Conservation (phyloP, 2,113 vertebrate genomes). For the Engraulis encrasicolus region DNA sequence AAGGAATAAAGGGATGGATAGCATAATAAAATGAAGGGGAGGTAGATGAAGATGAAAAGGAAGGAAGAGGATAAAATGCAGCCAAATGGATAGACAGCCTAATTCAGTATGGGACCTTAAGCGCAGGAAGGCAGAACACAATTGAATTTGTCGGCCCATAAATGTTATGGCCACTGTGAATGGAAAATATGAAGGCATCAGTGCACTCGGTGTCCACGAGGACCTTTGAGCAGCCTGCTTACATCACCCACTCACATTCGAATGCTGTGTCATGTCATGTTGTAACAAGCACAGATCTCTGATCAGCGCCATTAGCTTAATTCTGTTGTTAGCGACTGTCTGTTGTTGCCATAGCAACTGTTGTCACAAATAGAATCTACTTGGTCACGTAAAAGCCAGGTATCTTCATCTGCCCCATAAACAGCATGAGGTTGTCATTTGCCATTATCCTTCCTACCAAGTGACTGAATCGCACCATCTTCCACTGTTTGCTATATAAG, state of each 20-base stretch:
- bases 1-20: neutral
- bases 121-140: neutral
- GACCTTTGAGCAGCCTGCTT: neutral
- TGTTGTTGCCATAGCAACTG: conserved; percentile 4
- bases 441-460: neutral
- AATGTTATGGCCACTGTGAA: neutral
- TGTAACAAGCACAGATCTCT: neutral
- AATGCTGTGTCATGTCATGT: neutral
- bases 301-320: neutral
- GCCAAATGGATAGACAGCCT: neutral
- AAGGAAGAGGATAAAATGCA: neutral
- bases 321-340: neutral
- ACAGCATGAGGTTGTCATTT: neutral
- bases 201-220: neutral
- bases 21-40: neutral
- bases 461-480: neutral
- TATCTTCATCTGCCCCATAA: neutral
- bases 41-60: neutral
- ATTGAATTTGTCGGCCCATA: neutral
- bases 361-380: neutral
- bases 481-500: too few relatives aligned
- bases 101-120: neutral
- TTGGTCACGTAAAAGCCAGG: neutral
- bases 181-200: conserved; percentile 8
- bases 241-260: neutral